Evolutionary conservation across 2,888 invertebrate species (phyloP).

Genomic region (Leucania comma): DNA sequence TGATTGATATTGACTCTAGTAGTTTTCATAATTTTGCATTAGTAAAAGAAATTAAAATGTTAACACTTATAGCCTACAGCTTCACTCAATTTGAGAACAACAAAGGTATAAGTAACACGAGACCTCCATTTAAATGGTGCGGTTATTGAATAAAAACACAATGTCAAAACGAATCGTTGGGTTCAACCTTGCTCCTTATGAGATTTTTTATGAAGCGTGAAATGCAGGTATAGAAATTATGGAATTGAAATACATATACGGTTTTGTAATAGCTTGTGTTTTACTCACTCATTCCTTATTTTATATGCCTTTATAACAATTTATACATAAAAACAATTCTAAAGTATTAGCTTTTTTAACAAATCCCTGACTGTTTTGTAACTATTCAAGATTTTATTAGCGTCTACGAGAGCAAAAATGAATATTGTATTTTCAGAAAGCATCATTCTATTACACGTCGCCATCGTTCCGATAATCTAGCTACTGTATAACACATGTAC

Average conservation of each 20-base stretch:
- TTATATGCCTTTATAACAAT: constrained; percentile 33
- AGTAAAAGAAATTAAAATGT: constrained; percentile 44
- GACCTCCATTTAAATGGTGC: constrained; percentile 75
- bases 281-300: constrained; percentile 48
- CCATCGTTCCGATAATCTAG: constrained; percentile 60
- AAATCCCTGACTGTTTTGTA: background rate
- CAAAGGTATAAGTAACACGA: constrained; percentile 81
- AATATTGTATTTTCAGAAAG: constrained; percentile 27
- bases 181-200: constrained; percentile 78
- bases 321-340: constrained; percentile 20
- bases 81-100: constrained; percentile 83
- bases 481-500: constrained; percentile 61
- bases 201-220: constrained; percentile 82
- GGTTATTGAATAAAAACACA: constrained; percentile 84
- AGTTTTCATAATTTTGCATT: constrained; percentile 21
- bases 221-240: constrained; percentile 80
- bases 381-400: constrained; percentile 17
- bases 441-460: constrained; percentile 25
- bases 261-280: constrained; percentile 60
- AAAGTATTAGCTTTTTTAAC: background rate
- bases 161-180: constrained; percentile 74
- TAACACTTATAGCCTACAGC: constrained; percentile 46
- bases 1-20: background rate
- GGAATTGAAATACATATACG: constrained; percentile 63
- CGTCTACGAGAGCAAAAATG: background rate